Evolutionary conservation across 2,888 invertebrate genomes (phyloP).

Genomic region (Chymomyza caudatula): DNA sequence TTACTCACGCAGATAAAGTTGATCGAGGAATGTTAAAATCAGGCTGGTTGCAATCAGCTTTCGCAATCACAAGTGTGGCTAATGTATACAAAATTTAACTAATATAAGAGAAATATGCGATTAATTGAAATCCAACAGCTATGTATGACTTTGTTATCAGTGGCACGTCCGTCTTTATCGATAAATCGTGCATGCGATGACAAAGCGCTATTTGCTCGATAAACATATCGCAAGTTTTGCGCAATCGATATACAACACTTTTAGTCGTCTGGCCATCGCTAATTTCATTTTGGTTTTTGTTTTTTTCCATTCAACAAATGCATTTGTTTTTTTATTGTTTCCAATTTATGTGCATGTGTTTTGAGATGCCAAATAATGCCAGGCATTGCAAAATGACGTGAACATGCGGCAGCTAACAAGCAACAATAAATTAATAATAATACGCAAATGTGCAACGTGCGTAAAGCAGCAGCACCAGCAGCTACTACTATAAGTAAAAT

Average conservation of each 20-base stretch:
- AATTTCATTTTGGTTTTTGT: constrained; percentile 50
- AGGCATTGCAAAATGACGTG: background rate
- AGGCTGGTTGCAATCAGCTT: no score
- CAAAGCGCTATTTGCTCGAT: no score
- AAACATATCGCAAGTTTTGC: background rate
- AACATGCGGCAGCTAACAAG: background rate
- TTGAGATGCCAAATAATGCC: background rate
- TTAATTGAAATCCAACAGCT: no score
- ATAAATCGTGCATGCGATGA: no score
- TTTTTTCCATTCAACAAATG: constrained; percentile 65
- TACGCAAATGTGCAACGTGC: constrained; percentile 45
- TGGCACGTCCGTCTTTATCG: no score
- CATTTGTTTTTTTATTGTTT: constrained; percentile 59
- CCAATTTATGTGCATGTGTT: background rate
- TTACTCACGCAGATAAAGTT: no score
- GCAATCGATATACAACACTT: background rate
- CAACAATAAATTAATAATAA: background rate
- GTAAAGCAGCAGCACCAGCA: constrained; percentile 33
- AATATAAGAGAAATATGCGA: no score
- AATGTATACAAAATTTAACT: no score
- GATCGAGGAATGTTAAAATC: no score
- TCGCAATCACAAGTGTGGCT: no score
- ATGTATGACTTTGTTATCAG: no score
- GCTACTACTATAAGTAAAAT: constrained; percentile 43
- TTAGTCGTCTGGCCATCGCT: constrained; percentile 27